These are phyloP conservation scores for Protaetia brevitarsis DNA, from an alignment of 1,140 invertebrate genomes.

Conservation along the genomic window DNA sequence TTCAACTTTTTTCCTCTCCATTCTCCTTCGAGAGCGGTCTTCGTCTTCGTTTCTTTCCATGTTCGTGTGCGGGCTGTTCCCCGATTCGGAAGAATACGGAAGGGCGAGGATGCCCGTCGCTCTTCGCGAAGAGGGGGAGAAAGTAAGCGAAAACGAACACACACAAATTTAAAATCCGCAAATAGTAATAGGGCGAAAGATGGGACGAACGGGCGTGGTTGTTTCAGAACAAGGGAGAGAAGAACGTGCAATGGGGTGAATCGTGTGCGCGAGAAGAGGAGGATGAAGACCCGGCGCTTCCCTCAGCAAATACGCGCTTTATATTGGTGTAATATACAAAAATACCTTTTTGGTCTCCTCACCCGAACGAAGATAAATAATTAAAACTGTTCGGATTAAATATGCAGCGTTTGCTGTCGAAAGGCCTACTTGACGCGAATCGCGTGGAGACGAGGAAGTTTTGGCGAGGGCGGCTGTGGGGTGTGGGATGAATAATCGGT, in stretches of 20 bases:
- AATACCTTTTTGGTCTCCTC: constrained; percentile 31
- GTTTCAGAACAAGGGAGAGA: too few relatives aligned
- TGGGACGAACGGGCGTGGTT: too few relatives aligned
- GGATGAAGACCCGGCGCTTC: too few relatives aligned
- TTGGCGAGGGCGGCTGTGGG: not conserved
- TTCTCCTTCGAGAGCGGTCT: constrained; percentile 15
- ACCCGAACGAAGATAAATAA: constrained; percentile 31
- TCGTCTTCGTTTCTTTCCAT: constrained; percentile 21
- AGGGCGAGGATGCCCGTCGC: not conserved
- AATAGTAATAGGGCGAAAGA: constrained; percentile 25
- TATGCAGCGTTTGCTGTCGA: constrained; percentile 27
- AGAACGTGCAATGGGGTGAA: not conserved
- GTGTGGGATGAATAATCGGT: not conserved
- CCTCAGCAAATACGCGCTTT: too few relatives aligned
- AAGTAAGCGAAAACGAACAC: constrained; percentile 29
- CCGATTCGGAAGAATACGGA: not conserved
- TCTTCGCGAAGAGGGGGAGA: constrained; percentile 12
- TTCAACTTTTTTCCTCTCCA: not conserved
- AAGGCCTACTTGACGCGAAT: constrained; percentile 19
- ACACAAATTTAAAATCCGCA: constrained; percentile 36
- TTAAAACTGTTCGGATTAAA: constrained; percentile 34
- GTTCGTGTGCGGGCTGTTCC: constrained; percentile 21
- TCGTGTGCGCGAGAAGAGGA: not conserved
- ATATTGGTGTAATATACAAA: constrained; percentile 33
- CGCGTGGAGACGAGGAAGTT: not conserved